phyloP scores from a whole-genome alignment of 1,140 invertebrate genomes.

The Drosophila sulfurigaster region DNA sequence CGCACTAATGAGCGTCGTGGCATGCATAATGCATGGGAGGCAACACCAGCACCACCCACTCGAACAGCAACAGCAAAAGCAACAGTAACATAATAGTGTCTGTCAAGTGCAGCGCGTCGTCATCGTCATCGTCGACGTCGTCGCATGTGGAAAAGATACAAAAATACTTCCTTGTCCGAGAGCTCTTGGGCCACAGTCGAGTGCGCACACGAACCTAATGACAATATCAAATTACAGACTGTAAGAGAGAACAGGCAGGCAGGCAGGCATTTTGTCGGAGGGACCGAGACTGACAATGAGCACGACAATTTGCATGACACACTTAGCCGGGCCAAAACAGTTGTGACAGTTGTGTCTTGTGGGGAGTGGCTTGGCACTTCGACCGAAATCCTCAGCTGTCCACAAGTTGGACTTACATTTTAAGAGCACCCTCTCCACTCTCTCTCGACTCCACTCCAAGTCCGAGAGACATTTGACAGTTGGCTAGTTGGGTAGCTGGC shows the following conservation, averaged over 20 bases:
- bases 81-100: conserved; percentile 73
- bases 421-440: conserved; percentile 1
- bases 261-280: background rate
- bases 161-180: conserved; percentile 76
- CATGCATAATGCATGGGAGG: conserved; percentile 73
- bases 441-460: background rate
- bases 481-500: conserved; percentile 39
- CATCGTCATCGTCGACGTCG: conserved; percentile 1
- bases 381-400: conserved; percentile 60
- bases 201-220: conserved; percentile 78
- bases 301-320: conserved; percentile 75
- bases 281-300: conserved; percentile 21
- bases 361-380: conserved; percentile 18
- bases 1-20: conserved; percentile 76
- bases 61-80: conserved; percentile 39
- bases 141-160: conserved; percentile 68
- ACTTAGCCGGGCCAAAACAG: conserved; percentile 48
- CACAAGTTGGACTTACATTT: conserved; percentile 60
- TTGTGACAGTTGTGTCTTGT: background rate
- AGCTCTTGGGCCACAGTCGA: conserved; percentile 66
- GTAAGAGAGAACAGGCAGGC: conserved; percentile 24
- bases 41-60: background rate
- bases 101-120: conserved; percentile 73
- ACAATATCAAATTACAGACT: conserved; percentile 75
- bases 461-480: background rate